phyloP scores from a whole-genome alignment of 92 coral and sea anemone genomes.

The Zoanthus gigantus region DNA sequence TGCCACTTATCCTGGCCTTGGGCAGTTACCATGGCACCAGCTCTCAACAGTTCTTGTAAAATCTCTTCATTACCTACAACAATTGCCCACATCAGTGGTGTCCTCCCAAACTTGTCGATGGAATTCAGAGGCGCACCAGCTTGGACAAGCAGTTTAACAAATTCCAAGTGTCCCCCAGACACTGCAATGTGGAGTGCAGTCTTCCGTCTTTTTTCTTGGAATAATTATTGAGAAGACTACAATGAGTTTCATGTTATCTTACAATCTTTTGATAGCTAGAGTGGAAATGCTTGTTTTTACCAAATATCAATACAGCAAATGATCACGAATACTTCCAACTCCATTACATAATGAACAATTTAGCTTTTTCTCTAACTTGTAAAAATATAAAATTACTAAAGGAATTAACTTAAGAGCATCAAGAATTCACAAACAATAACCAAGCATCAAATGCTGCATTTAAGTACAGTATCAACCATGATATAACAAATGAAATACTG shows the following conservation, averaged over 20 bases:
- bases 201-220: conserved; percentile 84
- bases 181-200: conserved; percentile 87
- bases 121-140: conserved; percentile 71
- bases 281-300: neutral
- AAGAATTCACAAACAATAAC: too few species aligned
- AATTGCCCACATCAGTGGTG: conserved; percentile 95
- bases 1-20: conserved; percentile 88
- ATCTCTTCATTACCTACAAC: conserved; percentile 66
- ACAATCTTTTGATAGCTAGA: neutral
- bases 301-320: neutral
- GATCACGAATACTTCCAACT: too few species aligned
- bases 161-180: conserved; percentile 79
- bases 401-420: too few species aligned
- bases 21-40: conserved; percentile 80
- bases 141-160: conserved; percentile 74
- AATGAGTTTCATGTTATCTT: conserved; percentile 1
- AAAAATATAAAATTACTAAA: too few species aligned
- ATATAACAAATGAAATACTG: too few species aligned
- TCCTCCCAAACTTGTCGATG: conserved; percentile 92
- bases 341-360: too few species aligned
- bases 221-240: neutral
- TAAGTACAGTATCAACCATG: too few species aligned
- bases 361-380: too few species aligned
- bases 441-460: too few species aligned
- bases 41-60: conserved; percentile 78